Percentiles rank a stretch among this genome's conserved stretches.
These are phyloP conservation scores for Chrysolina haemoptera DNA, from an alignment of 2,888 invertebrate genomes.

Conservation along the genomic window DNA sequence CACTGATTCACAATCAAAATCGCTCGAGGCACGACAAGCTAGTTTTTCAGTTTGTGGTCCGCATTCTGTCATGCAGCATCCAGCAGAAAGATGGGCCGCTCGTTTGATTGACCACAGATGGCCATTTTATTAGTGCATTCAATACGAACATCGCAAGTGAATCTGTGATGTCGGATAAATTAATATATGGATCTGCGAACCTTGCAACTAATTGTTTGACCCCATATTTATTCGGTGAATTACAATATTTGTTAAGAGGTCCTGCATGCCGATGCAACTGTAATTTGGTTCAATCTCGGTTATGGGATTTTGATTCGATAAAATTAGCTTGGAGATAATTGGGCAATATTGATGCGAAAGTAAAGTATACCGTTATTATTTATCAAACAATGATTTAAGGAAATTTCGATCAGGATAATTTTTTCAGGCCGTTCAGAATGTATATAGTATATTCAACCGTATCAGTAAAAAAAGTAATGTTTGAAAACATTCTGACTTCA, in stretches of 20 bases:
- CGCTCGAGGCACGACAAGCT: not conserved
- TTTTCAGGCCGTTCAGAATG: no score
- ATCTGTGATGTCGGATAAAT: constrained; percentile 14
- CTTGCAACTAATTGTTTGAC: not conserved
- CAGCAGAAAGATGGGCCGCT: constrained; percentile 1
- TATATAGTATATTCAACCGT: no score
- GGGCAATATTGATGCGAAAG: no score
- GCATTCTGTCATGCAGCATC: constrained; percentile 8
- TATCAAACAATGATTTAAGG: no score
- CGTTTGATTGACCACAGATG: constrained; percentile 21
- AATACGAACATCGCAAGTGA: constrained; percentile 14
- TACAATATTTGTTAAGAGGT: not conserved
- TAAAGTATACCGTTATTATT: no score
- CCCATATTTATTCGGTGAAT: constrained; percentile 8
- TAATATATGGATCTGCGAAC: constrained; percentile 14
- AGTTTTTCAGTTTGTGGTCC: constrained; percentile 12
- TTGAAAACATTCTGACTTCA: no score
- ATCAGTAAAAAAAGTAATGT: no score
- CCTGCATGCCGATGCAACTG: not conserved
- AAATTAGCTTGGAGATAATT: no score
- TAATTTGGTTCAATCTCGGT: not conserved
- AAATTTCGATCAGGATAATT: no score
- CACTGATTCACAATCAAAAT: not conserved
- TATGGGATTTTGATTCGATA: not conserved
- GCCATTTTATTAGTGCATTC: constrained; percentile 11